Evolutionary conservation across 2,888 invertebrate species (phyloP), one percentile per base, ranked within the genome.

Genomic region (Saturnia japonica): DNA sequence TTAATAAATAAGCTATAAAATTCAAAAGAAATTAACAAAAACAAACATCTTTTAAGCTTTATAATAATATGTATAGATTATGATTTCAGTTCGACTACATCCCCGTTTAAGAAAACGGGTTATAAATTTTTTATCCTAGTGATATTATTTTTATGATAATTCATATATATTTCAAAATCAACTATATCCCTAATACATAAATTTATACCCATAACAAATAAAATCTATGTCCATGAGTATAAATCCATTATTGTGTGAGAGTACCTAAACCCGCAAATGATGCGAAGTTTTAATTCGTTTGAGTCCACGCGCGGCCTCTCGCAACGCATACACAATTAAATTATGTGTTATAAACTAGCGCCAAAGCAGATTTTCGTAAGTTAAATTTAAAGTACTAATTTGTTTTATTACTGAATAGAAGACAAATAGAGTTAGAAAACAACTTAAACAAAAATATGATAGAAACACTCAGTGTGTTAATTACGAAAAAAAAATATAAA

Each of bases 261-360:
- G 25, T 11, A 19, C 14, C 3, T 54, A 8, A 54, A 19, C 9
- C n/a, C 69, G 40, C 22, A 67, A 34, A 43, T 68, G 67, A 67
- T 11, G 45, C 45, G 34, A 64, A 72, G 47, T 73, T 72, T 70
- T 71, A 74, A 74, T 73, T 73, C 69, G 64, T 62, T 72, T 71
- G 60, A 45, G 51, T 60, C 68, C 73, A 73, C 70, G 73, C 69
- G 72, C 62, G 67, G 68, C 71, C 72, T 72, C 78, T 71, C 72
- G 67, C 64, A 70, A 73, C 70, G 78, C 77, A 79, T 81, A 76
- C 78, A 60, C 25, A 22, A 22, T 54, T 54, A 54, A 22, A 9
- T 60, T 14, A 25, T 57, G 9, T 57, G 25, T 57, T 12, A 60
- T 14, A 60, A 60, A 25, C 57, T 60, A 28, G 11, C 22, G n/a